A percentile compares a stretch with the other conserved stretches of the same genome.
Evolutionary conservation across 2,113 vertebrate species (phyloP).

Genomic region (Procavia capensis): DNA sequence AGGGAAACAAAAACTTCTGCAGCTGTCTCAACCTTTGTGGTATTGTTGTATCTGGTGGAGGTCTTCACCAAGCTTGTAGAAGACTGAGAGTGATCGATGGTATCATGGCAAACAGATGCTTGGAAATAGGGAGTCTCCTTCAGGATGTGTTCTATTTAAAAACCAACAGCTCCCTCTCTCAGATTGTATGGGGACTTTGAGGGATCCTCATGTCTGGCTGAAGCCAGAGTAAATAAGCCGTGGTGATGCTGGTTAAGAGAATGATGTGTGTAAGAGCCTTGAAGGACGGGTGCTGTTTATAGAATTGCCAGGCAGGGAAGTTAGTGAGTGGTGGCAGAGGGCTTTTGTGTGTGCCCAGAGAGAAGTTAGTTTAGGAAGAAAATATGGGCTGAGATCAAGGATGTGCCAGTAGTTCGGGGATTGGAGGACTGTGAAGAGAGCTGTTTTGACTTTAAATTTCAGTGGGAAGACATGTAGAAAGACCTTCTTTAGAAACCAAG

Average conservation of each 20-base stretch:
- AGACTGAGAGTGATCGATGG: neutral
- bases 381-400: neutral
- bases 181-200: constrained; percentile 52
- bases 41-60: constrained; percentile 69
- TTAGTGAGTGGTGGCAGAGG: neutral
- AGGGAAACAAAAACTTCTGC: constrained; percentile 83
- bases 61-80: constrained; percentile 70
- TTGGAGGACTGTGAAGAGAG: neutral
- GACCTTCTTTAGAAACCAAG: constrained; percentile 5
- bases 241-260: constrained; percentile 11
- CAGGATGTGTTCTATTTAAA: neutral
- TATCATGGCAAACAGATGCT: constrained; percentile 20
- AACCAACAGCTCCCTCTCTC: constrained; percentile 35
- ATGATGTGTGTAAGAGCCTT: constrained; percentile 19
- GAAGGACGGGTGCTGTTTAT: neutral
- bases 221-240: constrained; percentile 37
- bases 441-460: constrained; percentile 20
- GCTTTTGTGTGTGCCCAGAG: neutral
- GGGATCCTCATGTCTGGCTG: constrained; percentile 48
- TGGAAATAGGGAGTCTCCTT: constrained; percentile 46
- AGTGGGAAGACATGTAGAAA: neutral
- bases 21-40: constrained; percentile 81
- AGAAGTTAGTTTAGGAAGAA: neutral
- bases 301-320: neutral
- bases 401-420: neutral